Evolutionary conservation across 2,888 invertebrate genomes (phyloP), one percentile per base, ranked within the genome.

Genomic region (Danaus chrysippus): DNA sequence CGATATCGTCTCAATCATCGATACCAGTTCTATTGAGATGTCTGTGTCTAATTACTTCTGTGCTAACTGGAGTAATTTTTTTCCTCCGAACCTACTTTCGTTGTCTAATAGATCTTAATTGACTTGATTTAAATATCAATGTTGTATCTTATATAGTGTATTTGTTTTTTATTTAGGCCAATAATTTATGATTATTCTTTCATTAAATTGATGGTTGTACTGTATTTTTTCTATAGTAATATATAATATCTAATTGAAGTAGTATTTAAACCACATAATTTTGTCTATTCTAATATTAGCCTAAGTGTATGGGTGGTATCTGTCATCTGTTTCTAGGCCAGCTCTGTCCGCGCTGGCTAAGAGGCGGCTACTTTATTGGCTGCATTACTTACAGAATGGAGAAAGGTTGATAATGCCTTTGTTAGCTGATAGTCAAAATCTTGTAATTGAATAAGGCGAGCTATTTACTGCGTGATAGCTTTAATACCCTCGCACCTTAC

Each of bases 281-380:
- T 15, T 17, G 49, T 10, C 15, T 49, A 49, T 49, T 49, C 17
- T 49, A 49, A 49, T 49, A 9, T 15, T 17, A 11, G 23, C 0
- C 10, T 10, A 17, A 17, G 49, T 49, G 17, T 49, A 17, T 17
- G 49, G 49, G 10, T 15, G 17, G 49, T 49, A 15, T 46, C 56
- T 64, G 61, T 64, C 64, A 61, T 13, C 42, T 10, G 42, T 61
- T 62, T 63, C 58, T 66, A 55, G 66, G 66, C 58, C 66, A 59
- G 44, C 61, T 62, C 13, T 62, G 66, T 66, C 63, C 60, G 34
- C 53, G 42, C 53, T 23, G 56, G 59, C 54, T 62, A 65, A 66
- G 56, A 61, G 63, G 59, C 42, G 58, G 61, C 59, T 58, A 61
- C 56, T 66, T 62, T 66, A 66, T 66, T 61, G 41, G 57, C 57